phyloP scores from a whole-genome alignment of 2,113 vertebrate species.

The Mustelus asterias region DNA sequence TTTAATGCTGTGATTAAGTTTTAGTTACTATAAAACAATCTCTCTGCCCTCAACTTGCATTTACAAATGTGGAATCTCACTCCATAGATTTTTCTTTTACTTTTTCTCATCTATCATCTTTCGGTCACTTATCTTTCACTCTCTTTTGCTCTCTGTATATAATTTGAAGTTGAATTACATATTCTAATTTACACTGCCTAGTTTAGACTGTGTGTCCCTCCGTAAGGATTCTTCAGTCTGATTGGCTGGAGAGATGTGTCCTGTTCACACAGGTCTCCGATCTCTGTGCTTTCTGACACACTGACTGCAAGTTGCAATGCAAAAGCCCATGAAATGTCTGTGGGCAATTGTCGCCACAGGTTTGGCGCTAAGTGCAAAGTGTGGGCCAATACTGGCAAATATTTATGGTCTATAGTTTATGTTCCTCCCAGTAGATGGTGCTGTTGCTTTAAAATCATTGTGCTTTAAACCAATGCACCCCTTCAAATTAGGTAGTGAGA shows the following conservation, averaged over 20 bases:
- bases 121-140: neutral
- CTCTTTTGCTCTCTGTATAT: neutral
- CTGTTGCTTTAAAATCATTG: neutral
- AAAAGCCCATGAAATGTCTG: neutral
- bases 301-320: neutral
- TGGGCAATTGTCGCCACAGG: neutral
- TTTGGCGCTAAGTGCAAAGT: neutral
- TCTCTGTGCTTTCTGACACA: no score
- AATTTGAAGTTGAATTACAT: neutral
- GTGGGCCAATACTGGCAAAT: neutral
- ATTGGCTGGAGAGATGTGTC: neutral
- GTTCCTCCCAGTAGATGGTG: slow-evolving; percentile 25
- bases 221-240: neutral
- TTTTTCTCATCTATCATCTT: neutral
- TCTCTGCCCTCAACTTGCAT: neutral
- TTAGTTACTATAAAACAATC: neutral
- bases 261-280: neutral
- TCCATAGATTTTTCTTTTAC: neutral
- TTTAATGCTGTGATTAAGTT: neutral
- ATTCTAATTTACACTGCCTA: neutral
- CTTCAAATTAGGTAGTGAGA: neutral
- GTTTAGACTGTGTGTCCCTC: neutral
- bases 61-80: neutral
- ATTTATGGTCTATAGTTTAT: neutral
- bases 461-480: neutral